phyloP scores from a whole-genome alignment of 2,113 vertebrate species.

The Oncorhynchus clarkii region DNA sequence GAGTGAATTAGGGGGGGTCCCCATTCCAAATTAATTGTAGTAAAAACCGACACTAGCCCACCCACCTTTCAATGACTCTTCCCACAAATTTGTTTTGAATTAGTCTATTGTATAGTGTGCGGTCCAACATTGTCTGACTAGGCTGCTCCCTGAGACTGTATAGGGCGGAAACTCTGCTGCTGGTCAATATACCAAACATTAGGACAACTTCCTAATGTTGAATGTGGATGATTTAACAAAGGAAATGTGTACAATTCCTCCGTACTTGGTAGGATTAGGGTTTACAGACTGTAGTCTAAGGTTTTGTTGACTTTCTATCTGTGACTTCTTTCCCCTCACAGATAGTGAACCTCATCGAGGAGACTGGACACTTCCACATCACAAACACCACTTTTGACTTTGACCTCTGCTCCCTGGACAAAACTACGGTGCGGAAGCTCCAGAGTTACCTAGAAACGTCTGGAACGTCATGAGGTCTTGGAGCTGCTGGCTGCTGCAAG shows the following conservation, averaged over 20 bases:
- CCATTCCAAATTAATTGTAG: neutral
- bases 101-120: neutral
- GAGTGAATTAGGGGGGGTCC: neutral
- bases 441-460: conserved; percentile 97
- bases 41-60: neutral
- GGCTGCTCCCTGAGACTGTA: neutral
- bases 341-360: conserved; percentile 98
- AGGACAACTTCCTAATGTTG: too few species aligned
- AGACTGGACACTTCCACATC: conserved; percentile 97
- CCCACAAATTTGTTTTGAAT: conserved; percentile 30
- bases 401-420: conserved; percentile 97
- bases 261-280: neutral
- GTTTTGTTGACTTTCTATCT: neutral
- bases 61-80: neutral
- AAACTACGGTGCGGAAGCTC: conserved; percentile 97
- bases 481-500: conserved; percentile 71
- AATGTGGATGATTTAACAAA: neutral
- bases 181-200: neutral
- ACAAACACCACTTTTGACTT: conserved; percentile 99
- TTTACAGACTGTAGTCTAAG: neutral
- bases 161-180: neutral
- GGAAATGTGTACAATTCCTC: neutral
- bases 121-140: neutral
- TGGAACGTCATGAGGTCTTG: conserved; percentile 83
- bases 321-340: conserved; percentile 43